Conservation (phyloP, 2,113 vertebrate species). For the Cebidichthys violaceus region DNA sequence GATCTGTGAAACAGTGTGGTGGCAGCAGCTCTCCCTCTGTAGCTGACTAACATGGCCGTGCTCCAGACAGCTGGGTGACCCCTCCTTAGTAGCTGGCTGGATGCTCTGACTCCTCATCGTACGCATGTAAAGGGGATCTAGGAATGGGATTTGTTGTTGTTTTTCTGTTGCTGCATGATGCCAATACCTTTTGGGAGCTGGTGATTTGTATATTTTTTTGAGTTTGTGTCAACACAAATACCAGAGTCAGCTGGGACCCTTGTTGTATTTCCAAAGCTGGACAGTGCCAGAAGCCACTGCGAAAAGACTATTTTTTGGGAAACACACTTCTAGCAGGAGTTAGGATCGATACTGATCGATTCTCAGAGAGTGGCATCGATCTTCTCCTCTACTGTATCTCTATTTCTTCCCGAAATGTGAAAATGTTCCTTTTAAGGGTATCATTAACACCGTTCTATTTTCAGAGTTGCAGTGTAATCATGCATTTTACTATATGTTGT, state of each 20-base stretch:
- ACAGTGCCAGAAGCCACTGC: conserved; percentile 3
- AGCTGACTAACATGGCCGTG: conserved; percentile 55
- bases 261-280: neutral
- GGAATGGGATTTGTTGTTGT: conserved; percentile 12
- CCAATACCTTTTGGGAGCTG: conserved; percentile 41
- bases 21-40: conserved; percentile 51
- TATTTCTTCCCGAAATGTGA: neutral
- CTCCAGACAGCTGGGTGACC: conserved; percentile 71
- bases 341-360: neutral
- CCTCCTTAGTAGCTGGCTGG: conserved; percentile 56
- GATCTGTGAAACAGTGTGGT: conserved; percentile 68
- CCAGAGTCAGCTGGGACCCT: neutral
- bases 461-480: neutral
- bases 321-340: neutral
- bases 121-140: conserved; percentile 43
- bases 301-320: conserved; percentile 15
- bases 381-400: neutral
- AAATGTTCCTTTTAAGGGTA: neutral
- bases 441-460: neutral
- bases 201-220: conserved; percentile 32
- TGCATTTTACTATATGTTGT: neutral
- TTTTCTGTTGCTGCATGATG: conserved; percentile 24
- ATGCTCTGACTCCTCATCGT: conserved; percentile 48
- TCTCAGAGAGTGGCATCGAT: neutral
- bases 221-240: conserved; percentile 37